phyloP scores from a whole-genome alignment of 2,113 vertebrate species.

The Hippopotamus amphibius region DNA sequence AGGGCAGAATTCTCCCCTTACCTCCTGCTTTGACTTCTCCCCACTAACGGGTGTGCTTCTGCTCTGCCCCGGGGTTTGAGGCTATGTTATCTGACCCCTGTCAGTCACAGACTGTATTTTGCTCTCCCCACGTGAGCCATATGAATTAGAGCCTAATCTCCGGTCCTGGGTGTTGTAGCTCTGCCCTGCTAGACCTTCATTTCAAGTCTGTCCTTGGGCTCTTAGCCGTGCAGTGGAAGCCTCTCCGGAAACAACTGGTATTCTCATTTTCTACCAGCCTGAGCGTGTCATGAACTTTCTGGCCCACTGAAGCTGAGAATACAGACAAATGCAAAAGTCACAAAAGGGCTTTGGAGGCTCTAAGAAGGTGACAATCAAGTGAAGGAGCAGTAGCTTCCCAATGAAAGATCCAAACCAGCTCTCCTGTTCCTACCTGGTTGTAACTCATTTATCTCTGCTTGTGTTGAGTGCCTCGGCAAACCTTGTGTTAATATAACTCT shows the following conservation, averaged over 20 bases:
- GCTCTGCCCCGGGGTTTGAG: background rate
- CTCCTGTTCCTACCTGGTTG: background rate
- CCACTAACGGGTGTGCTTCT: rapidly evolving
- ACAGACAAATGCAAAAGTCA: background rate
- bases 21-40: background rate
- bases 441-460: constrained; percentile 61
- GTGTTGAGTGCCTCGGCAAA: background rate
- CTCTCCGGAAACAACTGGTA: background rate
- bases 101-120: background rate
- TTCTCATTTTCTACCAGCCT: constrained; percentile 42
- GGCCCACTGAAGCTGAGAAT: background rate
- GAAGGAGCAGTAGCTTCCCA: constrained; percentile 34
- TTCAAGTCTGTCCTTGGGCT: constrained; percentile 11
- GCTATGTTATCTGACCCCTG: background rate
- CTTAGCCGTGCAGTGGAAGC: background rate
- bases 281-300: background rate
- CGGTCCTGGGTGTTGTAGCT: rapidly evolving
- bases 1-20: background rate
- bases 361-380: background rate
- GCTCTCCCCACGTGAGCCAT: rapidly evolving
- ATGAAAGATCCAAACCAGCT: background rate
- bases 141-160: background rate
- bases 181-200: background rate
- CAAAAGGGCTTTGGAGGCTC: background rate
- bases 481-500: constrained; percentile 59